Conservation (phyloP, 1,140 invertebrate genomes). For the Chymomyza costata region DNA sequence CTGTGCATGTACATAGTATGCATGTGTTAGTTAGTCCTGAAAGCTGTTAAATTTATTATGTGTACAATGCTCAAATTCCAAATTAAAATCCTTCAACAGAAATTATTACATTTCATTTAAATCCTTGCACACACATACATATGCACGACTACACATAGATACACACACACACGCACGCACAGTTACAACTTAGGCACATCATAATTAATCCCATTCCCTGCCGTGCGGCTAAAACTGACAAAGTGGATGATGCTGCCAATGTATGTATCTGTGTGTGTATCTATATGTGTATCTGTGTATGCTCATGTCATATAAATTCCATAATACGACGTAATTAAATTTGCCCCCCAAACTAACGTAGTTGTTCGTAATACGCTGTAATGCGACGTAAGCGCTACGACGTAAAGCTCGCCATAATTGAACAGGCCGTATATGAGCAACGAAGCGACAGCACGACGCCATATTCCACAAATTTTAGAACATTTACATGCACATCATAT, state of each 20-base stretch:
- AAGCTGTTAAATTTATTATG: slow-evolving; percentile 52
- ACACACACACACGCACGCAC: background rate
- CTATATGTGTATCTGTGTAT: background rate
- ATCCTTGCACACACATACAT: slow-evolving; percentile 28
- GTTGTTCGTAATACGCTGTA: too few species aligned
- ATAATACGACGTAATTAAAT: slow-evolving; percentile 75
- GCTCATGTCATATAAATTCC: slow-evolving; percentile 71
- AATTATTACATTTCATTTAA: slow-evolving; percentile 75
- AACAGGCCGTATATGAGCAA: slow-evolving; percentile 37
- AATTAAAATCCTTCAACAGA: slow-evolving; percentile 72
- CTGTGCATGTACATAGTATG: too few species aligned
- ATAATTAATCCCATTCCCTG: slow-evolving; percentile 37
- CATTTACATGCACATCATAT: too few species aligned
- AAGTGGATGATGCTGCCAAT: background rate
- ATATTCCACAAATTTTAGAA: slow-evolving; percentile 21
- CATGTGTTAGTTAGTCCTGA: too few species aligned
- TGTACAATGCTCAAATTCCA: slow-evolving; percentile 60
- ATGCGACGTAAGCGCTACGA: slow-evolving; percentile 31
- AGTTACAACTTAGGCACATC: slow-evolving; percentile 14
- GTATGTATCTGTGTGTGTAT: slow-evolving; percentile 10
- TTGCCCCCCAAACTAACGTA: slow-evolving; percentile 55
- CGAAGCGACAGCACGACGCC: too few species aligned
- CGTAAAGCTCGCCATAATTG: slow-evolving; percentile 65
- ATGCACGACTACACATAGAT: slow-evolving; percentile 34
- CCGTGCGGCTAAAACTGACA: too few species aligned